These are phyloP conservation scores for Patella ulyssiponensis DNA, from an alignment of 2,888 invertebrate genomes.

Conservation along the genomic window DNA sequence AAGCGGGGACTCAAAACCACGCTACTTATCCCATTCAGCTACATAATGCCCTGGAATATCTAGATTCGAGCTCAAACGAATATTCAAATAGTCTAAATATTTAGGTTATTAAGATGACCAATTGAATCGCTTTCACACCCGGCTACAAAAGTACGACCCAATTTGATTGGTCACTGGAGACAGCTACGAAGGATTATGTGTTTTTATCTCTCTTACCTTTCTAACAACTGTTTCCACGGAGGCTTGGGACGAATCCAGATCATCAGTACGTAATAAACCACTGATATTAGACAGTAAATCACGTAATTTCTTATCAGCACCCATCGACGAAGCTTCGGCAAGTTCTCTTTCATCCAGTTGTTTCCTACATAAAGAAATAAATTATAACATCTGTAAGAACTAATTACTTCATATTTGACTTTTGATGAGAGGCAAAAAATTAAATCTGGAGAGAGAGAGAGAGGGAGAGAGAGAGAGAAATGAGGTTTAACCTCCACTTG, in stretches of 20 bases:
- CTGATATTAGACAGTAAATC: conserved; percentile 54
- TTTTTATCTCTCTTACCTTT: conserved; percentile 39
- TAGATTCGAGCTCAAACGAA: neutral
- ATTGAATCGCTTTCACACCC: neutral
- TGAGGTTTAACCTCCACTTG: too few species aligned
- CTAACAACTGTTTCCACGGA: conserved; percentile 49
- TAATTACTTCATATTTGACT: too few species aligned
- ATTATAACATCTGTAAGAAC: too few species aligned
- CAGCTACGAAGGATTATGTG: neutral
- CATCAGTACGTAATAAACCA: conserved; percentile 49
- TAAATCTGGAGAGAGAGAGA: too few species aligned
- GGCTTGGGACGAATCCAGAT: conserved; percentile 31
- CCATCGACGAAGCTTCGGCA: conserved; percentile 48
- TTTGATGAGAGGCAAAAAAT: too few species aligned
- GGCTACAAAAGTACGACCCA: neutral
- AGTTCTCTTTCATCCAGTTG: conserved; percentile 61
- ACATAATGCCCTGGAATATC: neutral
- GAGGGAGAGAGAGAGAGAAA: too few species aligned
- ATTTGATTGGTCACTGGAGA: neutral
- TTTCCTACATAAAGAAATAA: conserved; percentile 43
- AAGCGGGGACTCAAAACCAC: too few species aligned
- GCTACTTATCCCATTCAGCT: too few species aligned
- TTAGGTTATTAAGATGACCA: neutral
- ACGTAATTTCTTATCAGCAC: conserved; percentile 50
- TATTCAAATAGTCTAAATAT: too few species aligned